Evolutionary conservation across 2,888 invertebrate species (phyloP), one percentile per base, ranked within the genome.

Genomic region (Tetragonula carbonaria): DNA sequence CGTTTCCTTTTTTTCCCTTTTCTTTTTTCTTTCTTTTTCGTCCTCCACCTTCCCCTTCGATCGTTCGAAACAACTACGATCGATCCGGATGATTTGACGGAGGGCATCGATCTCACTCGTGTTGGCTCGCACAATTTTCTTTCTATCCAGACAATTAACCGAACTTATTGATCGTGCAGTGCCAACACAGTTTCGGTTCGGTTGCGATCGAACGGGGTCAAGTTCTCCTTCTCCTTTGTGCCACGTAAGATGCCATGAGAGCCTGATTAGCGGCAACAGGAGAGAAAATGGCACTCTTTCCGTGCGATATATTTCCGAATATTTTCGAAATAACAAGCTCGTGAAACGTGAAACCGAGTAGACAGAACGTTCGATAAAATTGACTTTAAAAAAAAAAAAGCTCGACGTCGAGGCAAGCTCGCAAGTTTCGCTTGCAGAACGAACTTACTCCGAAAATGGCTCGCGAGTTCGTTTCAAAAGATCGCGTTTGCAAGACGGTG

Each of bases 211-310:
- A 86, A 88, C 71, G 78, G 80, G 87, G 84, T 88, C 77, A 86
- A 87, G 84, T 87, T 84, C 84, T 83, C 84, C 84, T 82, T 80
- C 45, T 45, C 78, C 82, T 80, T 86, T 78, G 68, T 85, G 74
- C 74, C 59, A 55, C 71, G 33, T 75, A 81, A 86, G 87, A 82
- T 79, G 76, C 78, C 80, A 80, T 62, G 85, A 73, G 76, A 55
- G 82, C 50, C 68, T 80, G 82, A 87, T 83, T 79, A 81, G 80
- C 71, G 55, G 74, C 65, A 71, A 81, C 74, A 75, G 68, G 73
- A 75, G 67, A 80, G 65, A 74, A 82, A 45, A 72, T 53, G 38
- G 38, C 67, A 13, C 14, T 50, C 53, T 53, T 45, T 33, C 33
- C 16, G 45, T 59, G 21, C 59, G 45, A 68, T 45, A 65, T 28